These are phyloP conservation scores for Nyctibius grandis DNA, from an alignment of 2,797 vertebrate species.

Conservation along the genomic window DNA sequence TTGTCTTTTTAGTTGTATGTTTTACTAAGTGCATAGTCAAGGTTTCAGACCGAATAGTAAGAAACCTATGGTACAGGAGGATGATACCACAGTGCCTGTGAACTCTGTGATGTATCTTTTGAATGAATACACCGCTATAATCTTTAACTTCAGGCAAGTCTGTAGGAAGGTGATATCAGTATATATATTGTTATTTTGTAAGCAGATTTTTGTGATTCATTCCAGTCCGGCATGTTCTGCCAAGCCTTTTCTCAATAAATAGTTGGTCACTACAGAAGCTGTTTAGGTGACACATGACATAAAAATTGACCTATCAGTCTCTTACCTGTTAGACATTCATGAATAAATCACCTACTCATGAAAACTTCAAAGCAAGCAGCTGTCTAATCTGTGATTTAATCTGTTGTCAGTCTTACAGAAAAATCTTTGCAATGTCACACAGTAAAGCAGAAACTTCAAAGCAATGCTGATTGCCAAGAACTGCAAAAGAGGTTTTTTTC, in stretches of 20 bases:
- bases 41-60: background rate
- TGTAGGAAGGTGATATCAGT: background rate
- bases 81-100: background rate
- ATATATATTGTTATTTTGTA: background rate
- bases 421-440: background rate
- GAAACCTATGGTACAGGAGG: background rate
- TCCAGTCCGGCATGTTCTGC: background rate
- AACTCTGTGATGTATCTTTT: background rate
- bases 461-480: background rate
- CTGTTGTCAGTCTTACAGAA: background rate
- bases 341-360: background rate
- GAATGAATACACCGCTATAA: background rate
- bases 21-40: background rate
- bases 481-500: background rate
- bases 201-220: background rate
- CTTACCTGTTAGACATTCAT: background rate
- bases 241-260: background rate
- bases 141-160: background rate
- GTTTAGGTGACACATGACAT: background rate
- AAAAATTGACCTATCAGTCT: background rate
- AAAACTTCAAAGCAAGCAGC: conserved; percentile 20
- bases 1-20: background rate
- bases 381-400: conserved; percentile 29
- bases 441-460: conserved; percentile 32
- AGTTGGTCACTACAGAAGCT: background rate